Percentiles rank a stretch among this genome's conserved stretches.
phyloP scores from a whole-genome alignment of 2,797 vertebrate genomes.

The Falco berigora region DNA sequence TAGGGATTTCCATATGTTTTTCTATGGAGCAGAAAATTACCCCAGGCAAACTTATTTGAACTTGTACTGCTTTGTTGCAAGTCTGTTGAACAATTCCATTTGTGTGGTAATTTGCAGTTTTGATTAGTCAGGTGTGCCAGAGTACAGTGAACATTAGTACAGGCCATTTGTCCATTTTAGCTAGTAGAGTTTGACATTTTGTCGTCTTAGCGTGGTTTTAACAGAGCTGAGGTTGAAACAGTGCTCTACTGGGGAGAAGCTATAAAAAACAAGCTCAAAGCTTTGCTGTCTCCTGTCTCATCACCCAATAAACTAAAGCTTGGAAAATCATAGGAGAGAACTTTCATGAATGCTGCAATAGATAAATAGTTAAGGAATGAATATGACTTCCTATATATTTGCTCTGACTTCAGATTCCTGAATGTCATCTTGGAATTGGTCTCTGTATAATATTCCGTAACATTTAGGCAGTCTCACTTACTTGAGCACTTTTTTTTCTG shows the following conservation, averaged over 20 bases:
- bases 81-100: constrained; percentile 31
- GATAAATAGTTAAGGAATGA: background rate
- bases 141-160: background rate
- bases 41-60: background rate
- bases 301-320: background rate
- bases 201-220: background rate
- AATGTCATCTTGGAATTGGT: constrained; percentile 17
- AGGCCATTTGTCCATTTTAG: background rate
- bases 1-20: constrained; percentile 12
- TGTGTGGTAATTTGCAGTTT: constrained; percentile 33
- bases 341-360: constrained; percentile 34
- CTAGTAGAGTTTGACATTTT: background rate
- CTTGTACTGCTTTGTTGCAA: constrained; percentile 9
- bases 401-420: constrained; percentile 32
- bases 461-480: constrained; percentile 51
- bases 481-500: constrained; percentile 59
- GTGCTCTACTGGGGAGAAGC: background rate
- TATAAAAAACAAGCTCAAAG: background rate
- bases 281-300: constrained; percentile 29
- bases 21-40: constrained; percentile 14
- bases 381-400: background rate
- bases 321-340: constrained; percentile 10
- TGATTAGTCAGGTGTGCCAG: background rate
- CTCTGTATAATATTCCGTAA: background rate
- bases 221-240: background rate